Evolutionary conservation across 2,888 invertebrate species (phyloP).

Genomic region (Drosophila parthenogenetica): DNA sequence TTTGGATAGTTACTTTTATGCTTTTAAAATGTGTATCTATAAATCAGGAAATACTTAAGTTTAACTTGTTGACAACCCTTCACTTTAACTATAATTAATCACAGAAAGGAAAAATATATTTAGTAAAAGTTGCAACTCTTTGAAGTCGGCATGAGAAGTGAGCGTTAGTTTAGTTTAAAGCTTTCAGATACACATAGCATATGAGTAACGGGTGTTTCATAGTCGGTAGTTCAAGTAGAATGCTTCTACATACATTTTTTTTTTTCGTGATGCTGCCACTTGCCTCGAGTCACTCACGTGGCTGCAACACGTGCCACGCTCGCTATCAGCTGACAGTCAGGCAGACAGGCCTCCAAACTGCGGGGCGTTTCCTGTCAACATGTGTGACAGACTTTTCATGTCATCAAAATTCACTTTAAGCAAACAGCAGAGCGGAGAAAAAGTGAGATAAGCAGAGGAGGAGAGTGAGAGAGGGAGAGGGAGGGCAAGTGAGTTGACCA

Average conservation of each 20-base stretch:
- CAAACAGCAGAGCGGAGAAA: not conserved
- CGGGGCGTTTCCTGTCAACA: slow-evolving; percentile 57
- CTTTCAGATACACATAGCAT: not conserved
- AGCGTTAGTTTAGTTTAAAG: not conserved
- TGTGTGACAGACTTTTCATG: slow-evolving; percentile 57
- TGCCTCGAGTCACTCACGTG: slow-evolving; percentile 47
- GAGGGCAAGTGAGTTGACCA: not conserved
- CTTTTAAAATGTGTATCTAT: too few species aligned
- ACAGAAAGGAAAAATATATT: slow-evolving; percentile 5
- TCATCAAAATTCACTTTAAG: slow-evolving; percentile 68
- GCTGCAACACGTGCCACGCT: slow-evolving; percentile 64
- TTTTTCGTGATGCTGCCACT: slow-evolving; percentile 6
- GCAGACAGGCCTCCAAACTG: slow-evolving; percentile 37
- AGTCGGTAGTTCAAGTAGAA: not conserved
- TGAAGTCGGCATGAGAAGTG: not conserved
- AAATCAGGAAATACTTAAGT: too few species aligned
- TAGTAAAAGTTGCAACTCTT: too few species aligned
- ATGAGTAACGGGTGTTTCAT: not conserved
- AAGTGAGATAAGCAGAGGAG: not conserved
- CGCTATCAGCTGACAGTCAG: slow-evolving; percentile 53
- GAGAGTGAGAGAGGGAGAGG: not conserved
- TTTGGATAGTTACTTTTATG: too few species aligned
- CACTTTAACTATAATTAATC: too few species aligned
- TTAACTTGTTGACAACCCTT: too few species aligned
- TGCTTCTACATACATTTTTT: not conserved